Evolutionary conservation across 1,140 invertebrate species (phyloP).

Genomic region (Brachionus manjavacas): DNA sequence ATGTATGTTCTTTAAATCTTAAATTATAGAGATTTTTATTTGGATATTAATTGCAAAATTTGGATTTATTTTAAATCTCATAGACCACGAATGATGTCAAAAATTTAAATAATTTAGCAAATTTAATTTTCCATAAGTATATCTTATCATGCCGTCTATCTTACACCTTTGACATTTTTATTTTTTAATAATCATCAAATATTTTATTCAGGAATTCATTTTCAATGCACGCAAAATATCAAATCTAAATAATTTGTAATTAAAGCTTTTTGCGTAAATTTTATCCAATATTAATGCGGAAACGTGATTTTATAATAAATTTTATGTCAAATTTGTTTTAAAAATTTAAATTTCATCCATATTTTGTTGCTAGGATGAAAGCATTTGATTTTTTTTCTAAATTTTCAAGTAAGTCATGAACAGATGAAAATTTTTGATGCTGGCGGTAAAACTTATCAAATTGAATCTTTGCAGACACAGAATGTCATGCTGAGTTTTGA

Average conservation of each 20-base stretch:
- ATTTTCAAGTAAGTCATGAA: not conserved
- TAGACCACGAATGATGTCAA: not conserved
- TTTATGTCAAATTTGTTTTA: not conserved
- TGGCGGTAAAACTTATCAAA: not conserved
- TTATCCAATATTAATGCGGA: not conserved
- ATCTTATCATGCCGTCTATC: too few species aligned
- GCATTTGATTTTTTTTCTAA: not conserved
- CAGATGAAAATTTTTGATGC: not conserved
- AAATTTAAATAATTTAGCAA: not conserved
- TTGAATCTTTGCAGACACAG: not conserved
- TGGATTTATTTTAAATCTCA: too few species aligned
- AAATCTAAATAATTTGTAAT: not conserved
- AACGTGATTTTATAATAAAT: not conserved
- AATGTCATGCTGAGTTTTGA: not conserved
- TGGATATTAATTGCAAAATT: too few species aligned
- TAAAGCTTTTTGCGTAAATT: not conserved
- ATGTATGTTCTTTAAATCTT: too few species aligned
- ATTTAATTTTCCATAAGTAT: too few species aligned
- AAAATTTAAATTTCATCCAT: not conserved
- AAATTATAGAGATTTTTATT: too few species aligned
- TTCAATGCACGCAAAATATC: not conserved
- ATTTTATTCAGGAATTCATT: not conserved
- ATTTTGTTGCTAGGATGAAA: not conserved
- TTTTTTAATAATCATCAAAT: not conserved
- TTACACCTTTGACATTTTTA: too few species aligned